Evolutionary conservation across 2,113 vertebrate species (phyloP).

Genomic region (Prionailurus bengalensis): DNA sequence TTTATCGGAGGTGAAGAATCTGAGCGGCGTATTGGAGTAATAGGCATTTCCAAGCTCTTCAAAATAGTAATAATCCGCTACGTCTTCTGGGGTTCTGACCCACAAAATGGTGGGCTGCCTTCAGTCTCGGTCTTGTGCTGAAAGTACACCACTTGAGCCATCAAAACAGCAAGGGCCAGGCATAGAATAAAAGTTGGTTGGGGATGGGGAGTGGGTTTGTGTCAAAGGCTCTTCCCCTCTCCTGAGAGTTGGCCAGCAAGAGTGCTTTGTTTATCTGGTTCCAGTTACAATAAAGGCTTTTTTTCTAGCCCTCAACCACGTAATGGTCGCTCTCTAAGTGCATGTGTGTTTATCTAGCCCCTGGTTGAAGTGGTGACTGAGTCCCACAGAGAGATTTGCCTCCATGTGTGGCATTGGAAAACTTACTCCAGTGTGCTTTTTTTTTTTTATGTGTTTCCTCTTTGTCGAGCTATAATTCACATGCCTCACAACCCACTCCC

Average conservation of each 20-base stretch:
- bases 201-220: not conserved
- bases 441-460: not conserved
- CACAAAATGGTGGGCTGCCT: not conserved
- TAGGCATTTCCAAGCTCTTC: conserved; percentile 24
- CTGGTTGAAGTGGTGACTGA: not conserved
- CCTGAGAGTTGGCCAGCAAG: not conserved
- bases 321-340: not conserved
- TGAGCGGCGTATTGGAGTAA: not conserved
- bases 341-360: not conserved
- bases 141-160: not conserved
- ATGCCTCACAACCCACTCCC: not conserved
- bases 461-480: conserved; percentile 14
- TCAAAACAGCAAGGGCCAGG: conserved; percentile 18
- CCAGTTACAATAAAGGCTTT: conserved; percentile 5
- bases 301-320: not conserved
- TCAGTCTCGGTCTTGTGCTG: not conserved
- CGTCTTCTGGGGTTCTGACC: not conserved
- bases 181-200: not conserved
- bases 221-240: not conserved
- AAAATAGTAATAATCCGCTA: not conserved
- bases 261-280: conserved; percentile 18
- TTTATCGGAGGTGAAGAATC: conserved; percentile 36
- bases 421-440: not conserved
- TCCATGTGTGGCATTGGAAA: not conserved
- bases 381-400: conserved; percentile 40